Conservation (phyloP, 2,797 vertebrate species). For the Alosa sapidissima region DNA sequence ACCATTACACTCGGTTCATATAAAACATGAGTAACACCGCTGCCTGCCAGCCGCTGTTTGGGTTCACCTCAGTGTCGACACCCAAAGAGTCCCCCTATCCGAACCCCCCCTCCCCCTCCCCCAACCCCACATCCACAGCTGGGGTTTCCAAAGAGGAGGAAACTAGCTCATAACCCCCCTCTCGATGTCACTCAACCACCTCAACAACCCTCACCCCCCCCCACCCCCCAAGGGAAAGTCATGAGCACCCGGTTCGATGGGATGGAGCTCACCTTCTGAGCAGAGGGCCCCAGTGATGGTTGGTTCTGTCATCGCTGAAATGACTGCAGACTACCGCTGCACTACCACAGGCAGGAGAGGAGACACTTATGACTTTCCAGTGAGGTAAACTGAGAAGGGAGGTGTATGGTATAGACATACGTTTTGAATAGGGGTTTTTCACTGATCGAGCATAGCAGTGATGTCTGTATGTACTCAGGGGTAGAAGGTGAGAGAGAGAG, state of each 20-base stretch:
- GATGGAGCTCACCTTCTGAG: background rate
- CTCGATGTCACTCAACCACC: background rate
- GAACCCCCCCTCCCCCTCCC: background rate
- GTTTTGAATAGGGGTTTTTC: background rate
- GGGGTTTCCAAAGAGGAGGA: background rate
- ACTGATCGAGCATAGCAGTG: background rate
- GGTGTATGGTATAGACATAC: background rate
- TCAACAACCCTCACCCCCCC: background rate
- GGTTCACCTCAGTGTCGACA: conserved; percentile 57
- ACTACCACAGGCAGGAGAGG: background rate
- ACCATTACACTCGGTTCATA: conserved; percentile 62
- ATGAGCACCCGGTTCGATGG: background rate
- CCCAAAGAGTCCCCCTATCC: conserved; percentile 36
- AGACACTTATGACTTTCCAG: background rate
- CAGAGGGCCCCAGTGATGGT: background rate
- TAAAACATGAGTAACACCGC: conserved; percentile 63
- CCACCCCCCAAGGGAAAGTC: background rate
- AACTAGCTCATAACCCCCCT: background rate
- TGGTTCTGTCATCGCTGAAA: conserved; percentile 3
- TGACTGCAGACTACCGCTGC: conserved; percentile 12
- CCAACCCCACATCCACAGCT: conserved; percentile 22
- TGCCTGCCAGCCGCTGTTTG: conserved; percentile 54
- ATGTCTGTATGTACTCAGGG: conserved; percentile 14
- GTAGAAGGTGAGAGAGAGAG: background rate
- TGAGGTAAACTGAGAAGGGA: background rate